phyloP scores from a whole-genome alignment of 2,113 vertebrate genomes.

The Odobenus rosmarus region DNA sequence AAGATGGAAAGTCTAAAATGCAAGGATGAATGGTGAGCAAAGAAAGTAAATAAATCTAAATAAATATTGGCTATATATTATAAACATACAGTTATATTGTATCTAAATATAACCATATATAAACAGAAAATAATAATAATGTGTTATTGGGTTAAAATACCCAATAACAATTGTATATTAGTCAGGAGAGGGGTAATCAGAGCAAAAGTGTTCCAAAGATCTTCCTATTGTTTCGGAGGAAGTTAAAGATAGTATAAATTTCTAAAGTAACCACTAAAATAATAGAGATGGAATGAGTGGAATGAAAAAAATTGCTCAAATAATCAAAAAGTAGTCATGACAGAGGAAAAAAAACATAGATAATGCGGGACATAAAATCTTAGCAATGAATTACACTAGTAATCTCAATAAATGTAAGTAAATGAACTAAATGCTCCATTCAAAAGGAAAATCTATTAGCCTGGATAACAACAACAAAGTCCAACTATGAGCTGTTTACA shows the following conservation, averaged over 20 bases:
- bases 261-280: background rate
- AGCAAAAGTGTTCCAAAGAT: background rate
- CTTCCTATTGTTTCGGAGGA: background rate
- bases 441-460: background rate
- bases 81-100: background rate
- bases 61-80: background rate
- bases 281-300: background rate
- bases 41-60: background rate
- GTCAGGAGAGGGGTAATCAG: background rate
- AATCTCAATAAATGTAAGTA: background rate
- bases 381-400: background rate
- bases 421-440: background rate
- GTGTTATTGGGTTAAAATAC: background rate
- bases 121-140: background rate
- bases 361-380: background rate
- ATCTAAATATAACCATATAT: background rate
- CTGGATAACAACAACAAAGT: background rate
- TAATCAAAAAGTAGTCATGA: background rate
- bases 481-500: background rate
- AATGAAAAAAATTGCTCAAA: background rate
- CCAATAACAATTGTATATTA: background rate
- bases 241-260: background rate
- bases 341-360: background rate
- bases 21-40: background rate
- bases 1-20: background rate